A percentile compares a stretch with the other conserved stretches of the same genome.
These are phyloP conservation scores for Gambelia wislizenii DNA, from an alignment of 2,797 vertebrate genomes.

Conservation along the genomic window DNA sequence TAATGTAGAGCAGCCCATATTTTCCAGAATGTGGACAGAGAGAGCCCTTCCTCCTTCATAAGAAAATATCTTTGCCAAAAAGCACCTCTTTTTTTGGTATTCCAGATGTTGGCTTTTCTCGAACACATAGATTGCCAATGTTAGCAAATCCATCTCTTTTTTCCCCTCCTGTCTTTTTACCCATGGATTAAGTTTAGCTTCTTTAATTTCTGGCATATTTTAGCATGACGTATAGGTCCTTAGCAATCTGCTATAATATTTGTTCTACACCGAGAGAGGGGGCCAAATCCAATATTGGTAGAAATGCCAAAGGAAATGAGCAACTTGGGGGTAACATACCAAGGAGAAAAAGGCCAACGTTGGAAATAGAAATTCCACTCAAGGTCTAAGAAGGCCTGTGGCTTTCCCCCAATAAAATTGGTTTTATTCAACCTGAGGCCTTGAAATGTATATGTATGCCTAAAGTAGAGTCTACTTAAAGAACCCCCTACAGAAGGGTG, in stretches of 20 bases:
- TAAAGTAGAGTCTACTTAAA: neutral
- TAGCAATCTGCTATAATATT: constrained; percentile 73
- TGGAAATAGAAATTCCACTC: neutral
- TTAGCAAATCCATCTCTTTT: constrained; percentile 54
- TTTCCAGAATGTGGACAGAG: constrained; percentile 68
- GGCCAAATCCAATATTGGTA: constrained; percentile 65
- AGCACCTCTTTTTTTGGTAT: constrained; percentile 48
- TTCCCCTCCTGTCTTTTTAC: neutral
- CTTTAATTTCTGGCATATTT: constrained; percentile 69
- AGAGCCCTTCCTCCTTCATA: constrained; percentile 19
- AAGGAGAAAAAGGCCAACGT: neutral
- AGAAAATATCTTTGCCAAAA: constrained; percentile 62
- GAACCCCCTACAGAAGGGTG: neutral
- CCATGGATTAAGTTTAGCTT: constrained; percentile 64
- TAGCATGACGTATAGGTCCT: constrained; percentile 66
- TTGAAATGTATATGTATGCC: neutral
- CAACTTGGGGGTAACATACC: neutral
- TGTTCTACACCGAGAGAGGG: constrained; percentile 63
- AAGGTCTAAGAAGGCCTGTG: neutral
- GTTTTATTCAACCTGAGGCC: neutral
- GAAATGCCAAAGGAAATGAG: constrained; percentile 1
- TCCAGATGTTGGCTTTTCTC: constrained; percentile 68
- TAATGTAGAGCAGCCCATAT: constrained; percentile 65
- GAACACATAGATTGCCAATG: constrained; percentile 59
- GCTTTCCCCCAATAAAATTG: neutral